Percentiles rank a stretch among this genome's conserved stretches.
These are phyloP conservation scores for Drosophila orosa DNA, from an alignment of 1,140 invertebrate genomes.

Conservation along the genomic window DNA sequence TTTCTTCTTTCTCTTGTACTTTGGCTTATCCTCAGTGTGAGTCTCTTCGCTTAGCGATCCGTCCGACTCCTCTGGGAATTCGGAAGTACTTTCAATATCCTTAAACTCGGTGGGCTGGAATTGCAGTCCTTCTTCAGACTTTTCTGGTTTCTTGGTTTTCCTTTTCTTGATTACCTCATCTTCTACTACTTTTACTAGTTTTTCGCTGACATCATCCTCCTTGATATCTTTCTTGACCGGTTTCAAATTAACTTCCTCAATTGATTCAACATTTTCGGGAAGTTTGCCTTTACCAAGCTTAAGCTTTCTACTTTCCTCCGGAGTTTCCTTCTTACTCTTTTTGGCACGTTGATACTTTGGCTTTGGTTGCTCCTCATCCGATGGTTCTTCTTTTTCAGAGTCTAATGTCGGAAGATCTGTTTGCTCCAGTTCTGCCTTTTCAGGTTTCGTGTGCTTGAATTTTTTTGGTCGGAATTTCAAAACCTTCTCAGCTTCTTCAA, in stretches of 20 bases:
- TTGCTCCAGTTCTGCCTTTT: constrained; percentile 62
- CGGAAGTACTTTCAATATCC: constrained; percentile 14
- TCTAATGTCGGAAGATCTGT: constrained; percentile 53
- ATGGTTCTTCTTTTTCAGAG: constrained; percentile 29
- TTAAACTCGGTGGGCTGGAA: constrained; percentile 44
- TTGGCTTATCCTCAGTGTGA: constrained; percentile 28
- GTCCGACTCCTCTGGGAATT: constrained; percentile 29
- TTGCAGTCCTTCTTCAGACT: constrained; percentile 28
- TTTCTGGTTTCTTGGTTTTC: constrained; percentile 47
- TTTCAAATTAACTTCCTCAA: constrained; percentile 86
- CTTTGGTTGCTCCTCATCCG: constrained; percentile 45
- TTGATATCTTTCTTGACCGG: constrained; percentile 67
- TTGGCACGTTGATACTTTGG: constrained; percentile 70
- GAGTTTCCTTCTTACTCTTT: constrained; percentile 49
- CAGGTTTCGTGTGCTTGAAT: constrained; percentile 59
- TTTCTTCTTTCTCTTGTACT: constrained; percentile 56
- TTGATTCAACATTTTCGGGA: constrained; percentile 50
- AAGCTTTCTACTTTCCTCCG: constrained; percentile 52
- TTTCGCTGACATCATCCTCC: constrained; percentile 74
- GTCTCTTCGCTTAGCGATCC: constrained; percentile 31
- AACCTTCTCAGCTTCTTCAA: constrained; percentile 74
- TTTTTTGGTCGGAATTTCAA: constrained; percentile 70
- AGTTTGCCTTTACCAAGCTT: constrained; percentile 75
- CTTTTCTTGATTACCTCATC: constrained; percentile 41
- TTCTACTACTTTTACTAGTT: constrained; percentile 65